These are phyloP conservation scores for Catamblyrhynchus diadema DNA, from an alignment of 2,797 vertebrate species.

Conservation along the genomic window DNA sequence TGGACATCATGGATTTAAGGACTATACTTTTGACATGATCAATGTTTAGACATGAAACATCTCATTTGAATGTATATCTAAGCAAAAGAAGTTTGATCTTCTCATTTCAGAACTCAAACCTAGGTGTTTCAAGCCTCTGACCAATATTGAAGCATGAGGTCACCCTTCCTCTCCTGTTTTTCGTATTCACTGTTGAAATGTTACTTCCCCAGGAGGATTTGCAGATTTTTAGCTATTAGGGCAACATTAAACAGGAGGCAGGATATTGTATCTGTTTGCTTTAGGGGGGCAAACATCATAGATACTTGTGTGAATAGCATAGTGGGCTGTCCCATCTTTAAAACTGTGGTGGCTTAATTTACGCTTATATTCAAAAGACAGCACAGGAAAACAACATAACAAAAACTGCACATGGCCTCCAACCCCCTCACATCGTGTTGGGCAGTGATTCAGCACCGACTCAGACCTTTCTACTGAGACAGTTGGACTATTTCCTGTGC, in stretches of 20 bases:
- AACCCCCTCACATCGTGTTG: not conserved
- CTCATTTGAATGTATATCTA: not conserved
- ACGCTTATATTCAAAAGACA: not conserved
- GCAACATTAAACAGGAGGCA: not conserved
- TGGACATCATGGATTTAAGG: not conserved
- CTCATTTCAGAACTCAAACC: not conserved
- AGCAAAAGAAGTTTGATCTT: not conserved
- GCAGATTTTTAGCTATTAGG: not conserved
- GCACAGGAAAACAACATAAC: not conserved
- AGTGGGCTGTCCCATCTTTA: not conserved
- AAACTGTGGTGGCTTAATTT: not conserved
- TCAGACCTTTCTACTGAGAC: not conserved
- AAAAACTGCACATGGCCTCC: fast-evolving
- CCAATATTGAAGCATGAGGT: not conserved
- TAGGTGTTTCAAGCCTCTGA: not conserved
- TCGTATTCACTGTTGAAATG: not conserved
- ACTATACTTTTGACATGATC: not conserved
- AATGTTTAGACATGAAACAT: not conserved
- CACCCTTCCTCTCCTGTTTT: not conserved
- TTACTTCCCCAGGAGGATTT: not conserved
- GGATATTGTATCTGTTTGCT: not conserved
- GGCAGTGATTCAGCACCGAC: not conserved
- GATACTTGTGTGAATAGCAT: not conserved
- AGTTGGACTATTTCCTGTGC: not conserved
- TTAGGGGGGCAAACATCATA: not conserved